Percentiles rank a stretch among this genome's conserved stretches.
Conservation (phyloP, 2,888 invertebrate genomes). For the Halictus ligatus region DNA sequence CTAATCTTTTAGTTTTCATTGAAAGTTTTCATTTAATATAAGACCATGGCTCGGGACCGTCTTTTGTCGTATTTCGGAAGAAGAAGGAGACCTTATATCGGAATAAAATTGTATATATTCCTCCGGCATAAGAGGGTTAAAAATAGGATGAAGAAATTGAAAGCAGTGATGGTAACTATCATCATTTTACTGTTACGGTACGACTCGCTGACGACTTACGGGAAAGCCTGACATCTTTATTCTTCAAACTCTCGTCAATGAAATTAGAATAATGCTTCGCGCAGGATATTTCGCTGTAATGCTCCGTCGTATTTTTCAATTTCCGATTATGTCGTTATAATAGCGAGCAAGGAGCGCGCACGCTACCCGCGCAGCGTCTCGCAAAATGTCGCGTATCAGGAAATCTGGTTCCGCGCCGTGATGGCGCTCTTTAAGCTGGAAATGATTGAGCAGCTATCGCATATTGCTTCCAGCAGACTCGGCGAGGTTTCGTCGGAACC, state of each 20-base stretch:
- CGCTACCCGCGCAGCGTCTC: slow-evolving; percentile 26
- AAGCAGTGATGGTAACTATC: background rate
- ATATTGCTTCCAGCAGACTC: slow-evolving; percentile 65
- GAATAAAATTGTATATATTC: too few species aligned
- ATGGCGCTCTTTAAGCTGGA: slow-evolving; percentile 73
- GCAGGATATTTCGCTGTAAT: background rate
- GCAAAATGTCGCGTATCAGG: slow-evolving; percentile 71
- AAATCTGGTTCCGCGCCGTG: slow-evolving; percentile 69
- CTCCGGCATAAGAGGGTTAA: background rate
- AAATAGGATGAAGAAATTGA: background rate
- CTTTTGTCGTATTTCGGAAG: too few species aligned
- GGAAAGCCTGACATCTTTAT: background rate
- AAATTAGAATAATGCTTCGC: background rate
- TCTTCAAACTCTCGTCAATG: background rate
- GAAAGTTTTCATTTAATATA: too few species aligned
- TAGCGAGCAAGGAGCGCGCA: slow-evolving; percentile 8
- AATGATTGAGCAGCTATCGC: slow-evolving; percentile 79
- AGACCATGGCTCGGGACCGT: too few species aligned
- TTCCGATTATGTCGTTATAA: background rate
- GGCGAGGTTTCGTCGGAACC: slow-evolving; percentile 55
- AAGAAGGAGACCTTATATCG: too few species aligned
- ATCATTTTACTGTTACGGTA: background rate
- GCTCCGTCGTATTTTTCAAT: slow-evolving; percentile 14
- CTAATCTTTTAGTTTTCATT: too few species aligned
- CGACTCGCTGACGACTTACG: background rate